Conservation (phyloP, 2,113 vertebrate genomes). For the Suncus etruscus region DNA sequence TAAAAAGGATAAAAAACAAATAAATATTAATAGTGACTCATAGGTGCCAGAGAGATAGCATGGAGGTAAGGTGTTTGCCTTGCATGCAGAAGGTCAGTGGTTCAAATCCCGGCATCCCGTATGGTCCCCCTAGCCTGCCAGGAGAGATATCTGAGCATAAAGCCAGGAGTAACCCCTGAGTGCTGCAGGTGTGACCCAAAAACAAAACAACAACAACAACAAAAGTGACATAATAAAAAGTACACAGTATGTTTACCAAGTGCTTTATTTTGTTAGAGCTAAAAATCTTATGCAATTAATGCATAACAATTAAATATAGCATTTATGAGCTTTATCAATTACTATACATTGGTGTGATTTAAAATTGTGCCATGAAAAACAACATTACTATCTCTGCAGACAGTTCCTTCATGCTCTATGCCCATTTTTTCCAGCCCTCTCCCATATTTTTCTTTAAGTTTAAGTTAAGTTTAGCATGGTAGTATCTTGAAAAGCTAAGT, state of each 20-base stretch:
- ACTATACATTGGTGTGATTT: neutral
- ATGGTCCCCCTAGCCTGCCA: too few relatives aligned
- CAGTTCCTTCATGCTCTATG: neutral
- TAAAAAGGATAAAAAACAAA: neutral
- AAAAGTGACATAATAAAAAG: conserved; percentile 14
- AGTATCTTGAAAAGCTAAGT: neutral
- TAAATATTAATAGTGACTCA: too few relatives aligned
- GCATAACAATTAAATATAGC: neutral
- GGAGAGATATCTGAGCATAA: too few relatives aligned
- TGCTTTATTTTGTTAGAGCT: neutral
- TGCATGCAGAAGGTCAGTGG: too few relatives aligned
- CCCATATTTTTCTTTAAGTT: neutral
- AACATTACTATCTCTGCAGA: neutral
- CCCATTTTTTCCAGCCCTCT: neutral
- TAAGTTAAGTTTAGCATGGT: too few relatives aligned
- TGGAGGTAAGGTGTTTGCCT: too few relatives aligned
- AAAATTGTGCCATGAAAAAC: neutral
- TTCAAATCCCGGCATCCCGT: too few relatives aligned
- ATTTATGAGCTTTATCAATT: neutral
- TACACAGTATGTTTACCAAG: neutral
- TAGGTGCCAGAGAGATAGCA: too few relatives aligned
- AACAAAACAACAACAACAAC: neutral
- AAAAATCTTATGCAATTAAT: neutral
- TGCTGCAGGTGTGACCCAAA: too few relatives aligned
- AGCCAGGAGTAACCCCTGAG: too few relatives aligned